These are phyloP conservation scores for Calypte anna DNA, from an alignment of 2,113 vertebrate species.

Conservation along the genomic window DNA sequence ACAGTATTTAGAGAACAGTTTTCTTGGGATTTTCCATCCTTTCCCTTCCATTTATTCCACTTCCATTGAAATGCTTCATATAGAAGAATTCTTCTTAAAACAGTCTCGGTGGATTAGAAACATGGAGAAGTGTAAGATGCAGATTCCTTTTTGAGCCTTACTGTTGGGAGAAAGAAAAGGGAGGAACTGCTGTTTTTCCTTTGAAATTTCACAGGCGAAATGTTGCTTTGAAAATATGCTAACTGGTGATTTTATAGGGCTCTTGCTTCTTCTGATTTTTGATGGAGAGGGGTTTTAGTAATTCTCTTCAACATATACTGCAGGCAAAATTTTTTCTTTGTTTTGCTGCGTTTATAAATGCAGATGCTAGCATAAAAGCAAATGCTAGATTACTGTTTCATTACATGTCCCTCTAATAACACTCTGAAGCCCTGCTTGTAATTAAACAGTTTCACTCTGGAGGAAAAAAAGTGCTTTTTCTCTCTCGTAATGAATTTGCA, in stretches of 20 bases:
- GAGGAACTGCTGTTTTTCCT: not conserved
- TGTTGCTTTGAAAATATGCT: not conserved
- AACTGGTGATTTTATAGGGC: not conserved
- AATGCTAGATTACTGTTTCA: not conserved
- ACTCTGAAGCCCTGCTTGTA: constrained; percentile 1
- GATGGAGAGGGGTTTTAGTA: not conserved
- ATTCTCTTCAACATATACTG: not conserved
- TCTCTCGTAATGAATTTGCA: not conserved
- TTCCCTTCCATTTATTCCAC: not conserved
- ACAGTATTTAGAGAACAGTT: not conserved
- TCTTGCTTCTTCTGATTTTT: not conserved
- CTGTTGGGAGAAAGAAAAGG: not conserved
- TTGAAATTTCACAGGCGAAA: not conserved
- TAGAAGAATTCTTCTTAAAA: not conserved
- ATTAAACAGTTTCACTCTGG: not conserved
- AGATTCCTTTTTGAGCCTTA: constrained; percentile 5
- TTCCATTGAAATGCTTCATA: not conserved
- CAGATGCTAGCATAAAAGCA: not conserved
- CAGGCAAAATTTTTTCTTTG: not conserved
- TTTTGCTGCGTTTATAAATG: constrained; percentile 8
- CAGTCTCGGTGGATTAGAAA: not conserved
- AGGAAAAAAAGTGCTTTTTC: not conserved
- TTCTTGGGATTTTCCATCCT: not conserved
- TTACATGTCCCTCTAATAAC: not conserved
- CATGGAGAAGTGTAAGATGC: not conserved